Base-by-base conservation (phyloP, 30 jellyfish, hydroid and myxozoan species). In the Aurelia sp. region DNA sequence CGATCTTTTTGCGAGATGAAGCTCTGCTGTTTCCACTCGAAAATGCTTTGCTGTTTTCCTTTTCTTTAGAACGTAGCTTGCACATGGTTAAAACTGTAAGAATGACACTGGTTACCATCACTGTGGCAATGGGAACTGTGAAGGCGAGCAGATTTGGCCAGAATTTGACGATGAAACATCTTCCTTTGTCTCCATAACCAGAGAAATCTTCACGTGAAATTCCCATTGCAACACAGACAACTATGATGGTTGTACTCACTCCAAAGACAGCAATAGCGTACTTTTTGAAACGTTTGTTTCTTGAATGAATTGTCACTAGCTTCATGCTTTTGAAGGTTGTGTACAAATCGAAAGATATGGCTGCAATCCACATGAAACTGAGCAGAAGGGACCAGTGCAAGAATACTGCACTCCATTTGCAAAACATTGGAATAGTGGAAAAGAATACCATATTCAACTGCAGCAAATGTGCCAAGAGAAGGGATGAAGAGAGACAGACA, bases 321-420 rank as follows among this genome's bases (percentile, higher is more conserved):
- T 19, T 7, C 38, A 9, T 21, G 38, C 30, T 19, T 62, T 21
- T 27, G 13, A 62, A 62, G 8, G 72, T 62, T 7, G 15, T 62
- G 72, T 19, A 62, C 38, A 62, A 13, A 62, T 62, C 72, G 16
- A 62, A 11, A 8, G 72, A 62, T 19, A 62, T 62, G 72, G 38
- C 38, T 62, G 72, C 72, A 21, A 62, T 62, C 72, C 72, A 62
- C 30, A 62, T 19, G 72, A 62, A 62, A 62, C 35, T 62, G 7
- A 9, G 72, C 72, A 62, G 8, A 27, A 19, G 38, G 8, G 24
- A 21, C 72, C 72, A 62, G 15, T 62, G 72, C 2, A 62, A 27
- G 30, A 62, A 27, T 9, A 62, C 38, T 19, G 35, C 72, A 19
- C 30, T 31, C 30, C 35, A 21, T 62, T 21, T 62, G 72, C 72